Percentiles rank a stretch among this genome's conserved stretches.
Evolutionary conservation across 2,888 invertebrate species (phyloP).

Genomic region (Parascotia fuliginaria): DNA sequence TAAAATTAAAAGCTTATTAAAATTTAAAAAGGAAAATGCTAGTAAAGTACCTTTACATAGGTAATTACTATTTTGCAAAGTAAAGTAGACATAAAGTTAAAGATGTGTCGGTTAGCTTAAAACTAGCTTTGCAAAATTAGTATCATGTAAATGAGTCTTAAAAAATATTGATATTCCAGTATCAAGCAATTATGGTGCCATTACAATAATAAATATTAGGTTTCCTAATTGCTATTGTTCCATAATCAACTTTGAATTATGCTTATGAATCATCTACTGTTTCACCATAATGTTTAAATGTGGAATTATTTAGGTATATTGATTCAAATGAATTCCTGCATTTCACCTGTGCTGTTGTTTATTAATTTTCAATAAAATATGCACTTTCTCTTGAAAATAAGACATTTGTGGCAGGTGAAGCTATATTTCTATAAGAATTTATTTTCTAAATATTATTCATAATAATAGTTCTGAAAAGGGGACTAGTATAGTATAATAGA

Average conservation of each 20-base stretch:
- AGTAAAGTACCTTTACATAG: conserved; percentile 3
- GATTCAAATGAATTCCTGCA: conserved; percentile 11
- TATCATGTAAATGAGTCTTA: neutral
- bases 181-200: conserved; percentile 33
- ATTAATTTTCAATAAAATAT: conserved; percentile 6
- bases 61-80: too few relatives aligned
- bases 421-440: neutral
- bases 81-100: too few relatives aligned
- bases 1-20: conserved; percentile 15
- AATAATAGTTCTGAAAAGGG: too few relatives aligned
- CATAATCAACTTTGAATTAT: conserved; percentile 10
- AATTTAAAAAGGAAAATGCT: conserved; percentile 10
- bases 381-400: conserved; percentile 3
- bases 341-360: conserved; percentile 18
- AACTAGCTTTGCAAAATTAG: neutral
- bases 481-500: neutral
- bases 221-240: conserved; percentile 19
- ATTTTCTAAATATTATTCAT: too few relatives aligned
- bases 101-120: too few relatives aligned
- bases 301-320: neutral
- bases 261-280: conserved; percentile 15
- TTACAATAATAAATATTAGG: conserved; percentile 11
- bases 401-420: conserved; percentile 11
- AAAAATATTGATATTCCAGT: conserved; percentile 7
- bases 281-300: neutral